A percentile compares a stretch with the other conserved stretches of the same genome.
phyloP scores from a whole-genome alignment of 1,140 invertebrate species.

The Aphelenchoides besseyi region DNA sequence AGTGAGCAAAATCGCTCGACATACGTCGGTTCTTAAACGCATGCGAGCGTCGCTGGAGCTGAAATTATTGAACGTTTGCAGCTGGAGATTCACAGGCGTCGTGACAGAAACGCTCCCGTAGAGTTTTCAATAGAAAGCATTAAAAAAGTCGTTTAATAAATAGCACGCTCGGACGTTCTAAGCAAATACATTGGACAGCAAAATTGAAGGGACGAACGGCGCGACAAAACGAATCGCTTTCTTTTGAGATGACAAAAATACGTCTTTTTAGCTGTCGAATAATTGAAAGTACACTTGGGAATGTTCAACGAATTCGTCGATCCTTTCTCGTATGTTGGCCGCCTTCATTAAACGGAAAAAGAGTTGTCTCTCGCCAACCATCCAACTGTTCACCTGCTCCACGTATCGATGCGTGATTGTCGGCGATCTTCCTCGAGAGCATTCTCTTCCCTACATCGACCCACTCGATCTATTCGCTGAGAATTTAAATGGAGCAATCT shows the following conservation, averaged over 20 bases:
- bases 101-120: too few relatives aligned
- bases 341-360: neutral
- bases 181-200: neutral
- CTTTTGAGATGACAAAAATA: neutral
- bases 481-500: too few relatives aligned
- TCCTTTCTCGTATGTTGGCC: neutral
- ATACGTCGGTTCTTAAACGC: conserved; percentile 13
- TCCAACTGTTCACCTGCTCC: neutral
- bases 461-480: too few relatives aligned
- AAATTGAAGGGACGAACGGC: neutral
- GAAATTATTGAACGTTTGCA: too few relatives aligned
- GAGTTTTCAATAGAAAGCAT: too few relatives aligned
- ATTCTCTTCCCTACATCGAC: too few relatives aligned
- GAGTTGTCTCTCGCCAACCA: neutral
- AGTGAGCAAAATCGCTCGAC: conserved; percentile 35
- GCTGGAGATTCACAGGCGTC: too few relatives aligned
- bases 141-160: neutral
- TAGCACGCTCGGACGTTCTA: neutral
- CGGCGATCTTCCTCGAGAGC: too few relatives aligned
- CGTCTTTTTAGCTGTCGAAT: neutral
- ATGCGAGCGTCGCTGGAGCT: conserved; percentile 5
- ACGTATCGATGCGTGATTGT: neutral
- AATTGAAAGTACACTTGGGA: conserved; percentile 1
- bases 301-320: neutral
- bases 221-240: neutral